Evolutionary conservation across 1,140 invertebrate genomes (phyloP), one percentile per base, ranked within the genome.

Genomic region (Muscidifurax raptorellus): DNA sequence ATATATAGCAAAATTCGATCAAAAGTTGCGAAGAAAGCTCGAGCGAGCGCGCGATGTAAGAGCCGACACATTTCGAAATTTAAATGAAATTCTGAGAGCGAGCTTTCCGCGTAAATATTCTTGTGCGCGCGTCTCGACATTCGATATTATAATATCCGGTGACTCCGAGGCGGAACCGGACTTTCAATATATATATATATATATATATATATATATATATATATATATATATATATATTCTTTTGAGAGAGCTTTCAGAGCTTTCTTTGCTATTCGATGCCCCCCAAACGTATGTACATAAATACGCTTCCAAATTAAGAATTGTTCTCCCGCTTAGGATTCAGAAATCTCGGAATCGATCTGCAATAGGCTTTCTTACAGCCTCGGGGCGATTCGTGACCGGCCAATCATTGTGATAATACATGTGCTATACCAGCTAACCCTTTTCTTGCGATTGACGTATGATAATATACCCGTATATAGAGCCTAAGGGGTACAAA

Each of bases 41-140:
- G 36, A 75, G 72, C 36, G 40, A 75, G 5, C 32, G 72, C 15
- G n/a, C 75, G 27, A 77, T 77, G 75, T 77, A 77, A 77, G 44
- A 59, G 28, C 32, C 12, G 75, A 77, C 32, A 75, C 44, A 77
- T 77, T 77, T 77, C 47, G 75, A 77, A 27, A 59, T 77, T 77
- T 59, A 77, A 77, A 77, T 64, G 27, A 64, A 77, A 77, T 59
- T 32, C 7, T 18, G 2, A n/a, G 15, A 75, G 27, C 22, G 0
- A 66, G 18, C 64, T n/a, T 66, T n/a, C n/a, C 25, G n/a, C 10
- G 64, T 18, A 12, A 27, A 27, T 66, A 27, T 66, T 25, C 7
- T 18, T 0, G 3, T 66, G 25, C 25, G 4, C 4, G 2, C 64
- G 5, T 67, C 69, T n/a, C 64, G 25, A 66, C 64, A 18, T 66